These are phyloP conservation scores for Danio aesculapii DNA, from an alignment of 2,797 vertebrate species.

Conservation along the genomic window DNA sequence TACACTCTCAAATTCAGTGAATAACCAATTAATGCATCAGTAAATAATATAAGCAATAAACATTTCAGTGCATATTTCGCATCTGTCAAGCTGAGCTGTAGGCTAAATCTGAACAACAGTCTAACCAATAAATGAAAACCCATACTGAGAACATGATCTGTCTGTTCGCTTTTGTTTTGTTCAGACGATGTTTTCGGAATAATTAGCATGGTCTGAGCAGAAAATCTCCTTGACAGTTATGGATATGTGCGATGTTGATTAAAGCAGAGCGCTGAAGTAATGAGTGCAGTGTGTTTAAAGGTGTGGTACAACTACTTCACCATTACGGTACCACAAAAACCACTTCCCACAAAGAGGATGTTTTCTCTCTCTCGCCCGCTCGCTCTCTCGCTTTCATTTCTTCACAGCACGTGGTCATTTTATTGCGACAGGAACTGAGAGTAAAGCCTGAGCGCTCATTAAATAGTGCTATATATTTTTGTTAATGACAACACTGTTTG, in stretches of 20 bases:
- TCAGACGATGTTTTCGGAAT: constrained; percentile 7
- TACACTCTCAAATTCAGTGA: neutral
- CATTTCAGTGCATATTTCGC: too few species aligned
- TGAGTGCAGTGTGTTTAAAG: constrained; percentile 50
- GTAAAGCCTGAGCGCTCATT: constrained; percentile 27
- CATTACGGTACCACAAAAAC: constrained; percentile 62
- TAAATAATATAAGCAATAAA: neutral
- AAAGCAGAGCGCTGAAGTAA: constrained; percentile 38
- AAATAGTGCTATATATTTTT: constrained; percentile 15
- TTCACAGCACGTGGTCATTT: constrained; percentile 46
- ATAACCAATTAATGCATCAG: neutral
- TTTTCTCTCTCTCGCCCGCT: constrained; percentile 51
- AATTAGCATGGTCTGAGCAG: constrained; percentile 15
- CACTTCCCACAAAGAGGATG: constrained; percentile 54
- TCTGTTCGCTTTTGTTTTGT: neutral
- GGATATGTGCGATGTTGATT: constrained; percentile 8
- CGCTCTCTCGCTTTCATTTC: constrained; percentile 40
- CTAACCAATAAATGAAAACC: neutral
- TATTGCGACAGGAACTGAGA: constrained; percentile 36
- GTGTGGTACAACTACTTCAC: constrained; percentile 50
- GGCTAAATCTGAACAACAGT: neutral
- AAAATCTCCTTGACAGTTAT: constrained; percentile 3
- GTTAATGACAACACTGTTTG: constrained; percentile 13
- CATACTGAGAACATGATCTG: neutral
- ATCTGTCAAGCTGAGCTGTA: neutral